Conservation (phyloP, 2,888 invertebrate genomes). For the Sceliomorpha sp. region DNA sequence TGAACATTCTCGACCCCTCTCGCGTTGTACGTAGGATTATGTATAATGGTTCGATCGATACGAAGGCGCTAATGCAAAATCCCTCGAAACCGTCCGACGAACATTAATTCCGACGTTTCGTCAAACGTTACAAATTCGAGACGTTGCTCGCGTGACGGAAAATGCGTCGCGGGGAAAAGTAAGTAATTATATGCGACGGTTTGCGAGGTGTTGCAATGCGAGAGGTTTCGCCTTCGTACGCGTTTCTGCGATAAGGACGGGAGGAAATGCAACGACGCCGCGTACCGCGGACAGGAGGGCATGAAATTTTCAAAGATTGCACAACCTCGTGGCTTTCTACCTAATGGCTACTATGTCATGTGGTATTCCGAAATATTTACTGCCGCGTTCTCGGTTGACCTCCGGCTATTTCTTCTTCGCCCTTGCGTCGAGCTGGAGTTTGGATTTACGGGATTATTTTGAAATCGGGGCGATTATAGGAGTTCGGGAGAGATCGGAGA, state of each 20-base stretch:
- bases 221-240: too few relatives aligned
- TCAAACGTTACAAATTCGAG: neutral
- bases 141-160: neutral
- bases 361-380: constrained; percentile 11
- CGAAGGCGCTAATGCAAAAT: constrained; percentile 30
- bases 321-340: constrained; percentile 7
- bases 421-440: too few relatives aligned
- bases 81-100: constrained; percentile 23
- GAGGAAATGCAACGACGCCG: too few relatives aligned
- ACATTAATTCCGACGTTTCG: constrained; percentile 12
- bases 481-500: too few relatives aligned
- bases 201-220: neutral
- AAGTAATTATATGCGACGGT: neutral
- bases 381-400: neutral
- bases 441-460: too few relatives aligned
- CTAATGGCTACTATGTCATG: constrained; percentile 13
- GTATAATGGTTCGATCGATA: constrained; percentile 54
- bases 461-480: too few relatives aligned
- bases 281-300: too few relatives aligned
- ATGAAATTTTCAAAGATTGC: constrained; percentile 5
- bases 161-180: neutral
- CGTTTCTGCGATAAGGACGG: too few relatives aligned
- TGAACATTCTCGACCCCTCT: constrained; percentile 51
- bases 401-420: too few relatives aligned
- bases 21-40: constrained; percentile 38